A percentile compares a stretch with the other conserved stretches of the same genome.
Conservation (phyloP, 2,888 invertebrate genomes). For the Acrobasis consociella region DNA sequence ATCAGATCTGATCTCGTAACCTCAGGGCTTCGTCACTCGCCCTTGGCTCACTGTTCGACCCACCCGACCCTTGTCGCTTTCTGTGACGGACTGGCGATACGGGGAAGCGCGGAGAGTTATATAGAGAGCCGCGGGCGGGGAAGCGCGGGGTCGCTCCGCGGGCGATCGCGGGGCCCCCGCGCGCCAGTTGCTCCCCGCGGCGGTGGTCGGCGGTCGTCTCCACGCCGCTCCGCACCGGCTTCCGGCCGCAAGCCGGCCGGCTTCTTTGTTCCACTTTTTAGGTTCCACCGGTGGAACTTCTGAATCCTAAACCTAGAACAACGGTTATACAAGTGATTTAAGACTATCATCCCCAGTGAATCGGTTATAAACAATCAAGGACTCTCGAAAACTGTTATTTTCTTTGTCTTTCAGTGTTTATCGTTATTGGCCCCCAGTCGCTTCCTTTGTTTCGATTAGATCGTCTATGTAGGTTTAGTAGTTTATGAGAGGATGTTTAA, state of each 20-base stretch:
- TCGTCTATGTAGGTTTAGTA: constrained; percentile 10
- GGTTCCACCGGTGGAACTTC: constrained; percentile 41
- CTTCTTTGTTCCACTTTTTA: constrained; percentile 67
- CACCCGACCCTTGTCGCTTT: constrained; percentile 78
- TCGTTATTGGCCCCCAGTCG: constrained; percentile 13
- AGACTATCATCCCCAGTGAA: background rate
- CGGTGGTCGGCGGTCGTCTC: constrained; percentile 51
- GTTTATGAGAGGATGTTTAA: constrained; percentile 12
- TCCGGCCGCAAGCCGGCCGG: constrained; percentile 63
- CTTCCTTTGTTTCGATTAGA: constrained; percentile 16
- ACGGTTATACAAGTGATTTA: constrained; percentile 34
- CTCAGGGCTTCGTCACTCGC: constrained; percentile 77
- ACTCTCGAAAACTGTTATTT: constrained; percentile 8
- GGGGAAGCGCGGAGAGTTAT: constrained; percentile 68
- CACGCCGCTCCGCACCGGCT: constrained; percentile 51
- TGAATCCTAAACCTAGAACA: constrained; percentile 32
- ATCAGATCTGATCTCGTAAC: constrained; percentile 82
- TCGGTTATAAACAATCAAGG: background rate
- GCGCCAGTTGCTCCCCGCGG: constrained; percentile 65
- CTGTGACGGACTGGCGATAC: constrained; percentile 77
- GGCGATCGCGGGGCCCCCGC: constrained; percentile 72
- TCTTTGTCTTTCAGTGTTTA: constrained; percentile 17
- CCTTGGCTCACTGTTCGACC: constrained; percentile 70
- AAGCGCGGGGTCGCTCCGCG: constrained; percentile 63
- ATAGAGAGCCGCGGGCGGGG: constrained; percentile 70